Conservation (phyloP, 1,140 invertebrate species). For the Bombus vancouverensis region DNA sequence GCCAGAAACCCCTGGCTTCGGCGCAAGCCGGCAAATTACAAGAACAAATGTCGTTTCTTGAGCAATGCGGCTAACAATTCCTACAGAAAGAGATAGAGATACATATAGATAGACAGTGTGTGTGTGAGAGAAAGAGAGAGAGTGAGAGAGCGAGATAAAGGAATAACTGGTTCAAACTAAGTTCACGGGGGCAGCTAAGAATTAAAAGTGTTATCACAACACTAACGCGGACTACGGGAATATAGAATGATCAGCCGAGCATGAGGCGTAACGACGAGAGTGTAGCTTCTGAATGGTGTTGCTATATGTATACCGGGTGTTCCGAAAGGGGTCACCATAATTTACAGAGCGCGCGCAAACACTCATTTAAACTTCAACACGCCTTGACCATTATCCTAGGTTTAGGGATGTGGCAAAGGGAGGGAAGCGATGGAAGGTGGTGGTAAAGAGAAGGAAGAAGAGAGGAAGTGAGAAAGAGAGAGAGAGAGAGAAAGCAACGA, state of each 20-base stretch:
- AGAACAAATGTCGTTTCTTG: conserved; percentile 35
- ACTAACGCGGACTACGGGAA: conserved; percentile 7
- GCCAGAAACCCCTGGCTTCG: background rate
- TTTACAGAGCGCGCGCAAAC: conserved; percentile 72
- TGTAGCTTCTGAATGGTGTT: conserved; percentile 33
- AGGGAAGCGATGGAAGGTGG: conserved; percentile 10
- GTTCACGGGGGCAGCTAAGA: background rate
- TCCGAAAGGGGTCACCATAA: conserved; percentile 64
- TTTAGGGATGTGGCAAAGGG: conserved; percentile 7
- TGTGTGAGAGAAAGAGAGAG: background rate
- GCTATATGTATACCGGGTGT: conserved; percentile 25
- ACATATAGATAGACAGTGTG: background rate
- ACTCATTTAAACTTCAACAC: conserved; percentile 74
- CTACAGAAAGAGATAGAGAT: background rate
- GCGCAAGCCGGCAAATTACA: conserved; percentile 22
- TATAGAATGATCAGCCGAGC: conserved; percentile 54
- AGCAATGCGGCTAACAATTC: conserved; percentile 15
- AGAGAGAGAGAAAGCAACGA: background rate
- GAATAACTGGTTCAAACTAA: conserved; percentile 40
- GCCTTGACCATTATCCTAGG: conserved; percentile 52
- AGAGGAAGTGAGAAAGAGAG: conserved; percentile 22
- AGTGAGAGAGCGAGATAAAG: background rate
- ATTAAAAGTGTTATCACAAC: conserved; percentile 41
- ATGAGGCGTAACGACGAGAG: conserved; percentile 46
- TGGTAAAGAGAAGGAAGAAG: conserved; percentile 39